These are phyloP conservation scores for Spodoptera picta DNA, from an alignment of 2,888 invertebrate genomes.

Conservation along the genomic window DNA sequence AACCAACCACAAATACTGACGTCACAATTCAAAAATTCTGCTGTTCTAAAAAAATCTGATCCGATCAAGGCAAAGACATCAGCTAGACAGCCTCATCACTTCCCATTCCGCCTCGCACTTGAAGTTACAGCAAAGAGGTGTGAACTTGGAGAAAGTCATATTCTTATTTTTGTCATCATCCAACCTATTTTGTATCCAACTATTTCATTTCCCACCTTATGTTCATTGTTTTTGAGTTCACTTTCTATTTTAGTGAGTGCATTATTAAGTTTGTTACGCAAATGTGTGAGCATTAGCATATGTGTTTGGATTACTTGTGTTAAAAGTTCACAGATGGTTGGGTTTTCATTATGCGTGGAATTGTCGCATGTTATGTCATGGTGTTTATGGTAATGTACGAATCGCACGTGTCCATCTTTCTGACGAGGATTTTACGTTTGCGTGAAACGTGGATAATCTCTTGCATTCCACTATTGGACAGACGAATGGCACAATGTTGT, in stretches of 20 bases:
- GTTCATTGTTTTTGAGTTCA: constrained; percentile 11
- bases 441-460: no score
- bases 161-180: constrained; percentile 53
- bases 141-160: constrained; percentile 74
- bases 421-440: no score
- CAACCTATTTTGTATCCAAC: constrained; percentile 13
- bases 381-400: neutral
- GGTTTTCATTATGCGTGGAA: constrained; percentile 26
- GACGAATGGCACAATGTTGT: no score
- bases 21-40: constrained; percentile 10
- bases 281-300: constrained; percentile 35
- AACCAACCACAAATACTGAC: neutral
- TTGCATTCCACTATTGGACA: no score
- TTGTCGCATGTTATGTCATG: constrained; percentile 26
- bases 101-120: constrained; percentile 64
- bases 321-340: constrained; percentile 19
- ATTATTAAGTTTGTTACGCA: constrained; percentile 39
- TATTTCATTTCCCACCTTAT: constrained; percentile 31
- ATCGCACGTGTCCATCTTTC: no score
- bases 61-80: constrained; percentile 50
- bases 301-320: constrained; percentile 22
- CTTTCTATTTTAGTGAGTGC: constrained; percentile 14
- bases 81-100: constrained; percentile 36
- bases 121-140: constrained; percentile 70
- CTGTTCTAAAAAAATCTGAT: constrained; percentile 30